Evolutionary conservation across 2,888 invertebrate species (phyloP), one percentile per base, ranked within the genome.

Genomic region (Coenonympha arcania): DNA sequence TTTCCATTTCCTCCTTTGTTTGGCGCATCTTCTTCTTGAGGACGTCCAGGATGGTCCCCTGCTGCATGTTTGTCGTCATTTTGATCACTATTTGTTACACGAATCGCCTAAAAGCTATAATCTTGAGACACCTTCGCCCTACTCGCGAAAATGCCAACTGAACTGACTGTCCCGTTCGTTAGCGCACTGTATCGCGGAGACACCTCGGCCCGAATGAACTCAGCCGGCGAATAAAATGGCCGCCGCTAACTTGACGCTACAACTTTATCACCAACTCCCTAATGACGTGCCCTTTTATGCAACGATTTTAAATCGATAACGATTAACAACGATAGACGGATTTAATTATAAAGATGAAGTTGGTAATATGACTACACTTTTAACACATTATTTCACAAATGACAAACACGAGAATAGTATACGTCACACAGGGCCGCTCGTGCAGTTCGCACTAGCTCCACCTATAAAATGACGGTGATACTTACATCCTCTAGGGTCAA

Each of bases 1-100:
- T 93, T 86, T 99, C 99, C 93, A 98, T 95, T 90, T 99, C 99
- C 86, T 98, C 97, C 89, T 98, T 97, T 71, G 98, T 95, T 88
- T 96, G 96, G 69, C 96, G 92, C 98, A 99, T 99, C 92, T 99
- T 99, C 91, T 98, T 97, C 91, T 99, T 99, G 75, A 99, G 91
- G 76, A 97, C 96, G 88, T 98, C 97, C 84, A 99, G 89, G 70
- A 98, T 92, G 74, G 95, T 93, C 78, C 95, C 95, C 89, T 96
- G 95, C 84, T 93, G 93, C 88, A 94, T 92, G 86, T 92, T 94
- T 80, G 94, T 91, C 89, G 94, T 93, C 94, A 94, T 95, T 88
- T 84, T 69, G 76, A 74, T 68, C 79, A 84, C 82, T 83, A 81
- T 78, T 53, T 76, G 70, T 71, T 72, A 67, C 72, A 71, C 69